phyloP scores from a whole-genome alignment of 92 coral and sea anemone species.

The Palythoa heliodiscus region DNA sequence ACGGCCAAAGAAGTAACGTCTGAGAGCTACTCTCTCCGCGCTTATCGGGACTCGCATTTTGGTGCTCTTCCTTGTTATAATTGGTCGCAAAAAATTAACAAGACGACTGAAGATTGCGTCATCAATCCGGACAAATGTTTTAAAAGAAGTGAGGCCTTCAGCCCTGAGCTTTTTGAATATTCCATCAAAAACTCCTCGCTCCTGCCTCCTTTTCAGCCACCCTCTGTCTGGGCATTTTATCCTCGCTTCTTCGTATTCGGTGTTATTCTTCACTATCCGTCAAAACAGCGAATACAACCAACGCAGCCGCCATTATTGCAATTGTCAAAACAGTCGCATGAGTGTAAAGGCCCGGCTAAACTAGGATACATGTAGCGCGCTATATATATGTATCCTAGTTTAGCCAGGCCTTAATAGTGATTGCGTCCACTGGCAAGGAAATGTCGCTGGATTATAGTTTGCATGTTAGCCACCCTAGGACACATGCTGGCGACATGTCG shows the following conservation, averaged over 20 bases:
- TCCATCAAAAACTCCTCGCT: constrained; percentile 22
- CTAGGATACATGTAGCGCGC: no score
- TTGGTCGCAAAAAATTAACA: constrained; percentile 1
- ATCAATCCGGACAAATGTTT: constrained; percentile 2
- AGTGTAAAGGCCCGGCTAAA: no score
- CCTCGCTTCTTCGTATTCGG: constrained; percentile 10
- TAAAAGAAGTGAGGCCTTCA: constrained; percentile 19
- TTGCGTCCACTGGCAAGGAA: no score
- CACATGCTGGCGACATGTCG: no score
- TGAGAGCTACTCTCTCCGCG: no score
- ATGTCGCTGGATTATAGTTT: no score
- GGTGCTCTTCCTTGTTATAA: background rate
- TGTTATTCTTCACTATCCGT: constrained; percentile 1
- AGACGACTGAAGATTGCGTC: background rate
- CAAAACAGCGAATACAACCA: background rate
- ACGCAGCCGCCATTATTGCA: no score
- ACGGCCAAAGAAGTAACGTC: no score
- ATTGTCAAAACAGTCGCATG: no score
- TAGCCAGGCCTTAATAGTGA: no score
- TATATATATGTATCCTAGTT: no score
- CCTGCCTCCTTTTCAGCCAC: constrained; percentile 22
- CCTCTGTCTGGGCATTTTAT: constrained; percentile 22
- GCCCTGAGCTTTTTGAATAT: constrained; percentile 20
- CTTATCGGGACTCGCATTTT: constrained; percentile 11
- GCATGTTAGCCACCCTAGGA: no score